These are phyloP conservation scores for Dendroctonus valens DNA, from an alignment of 1,140 invertebrate genomes.

Conservation along the genomic window DNA sequence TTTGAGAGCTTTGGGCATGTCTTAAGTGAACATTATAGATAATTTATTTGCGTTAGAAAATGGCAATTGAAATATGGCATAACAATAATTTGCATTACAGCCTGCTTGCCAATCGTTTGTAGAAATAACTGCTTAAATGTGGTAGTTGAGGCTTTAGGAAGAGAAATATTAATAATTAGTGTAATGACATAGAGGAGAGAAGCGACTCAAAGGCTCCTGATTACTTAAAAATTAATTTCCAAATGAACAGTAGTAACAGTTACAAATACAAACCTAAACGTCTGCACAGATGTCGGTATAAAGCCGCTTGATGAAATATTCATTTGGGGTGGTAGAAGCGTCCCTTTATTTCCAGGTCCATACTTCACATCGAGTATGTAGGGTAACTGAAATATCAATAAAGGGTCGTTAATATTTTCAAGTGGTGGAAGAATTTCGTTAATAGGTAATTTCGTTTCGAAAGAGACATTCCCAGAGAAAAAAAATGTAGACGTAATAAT, in stretches of 20 bases:
- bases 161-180: not conserved
- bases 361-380: slow-evolving; percentile 77
- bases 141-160: not conserved
- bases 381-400: slow-evolving; percentile 59
- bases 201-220: not conserved
- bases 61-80: too few relatives aligned
- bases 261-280: slow-evolving; percentile 60
- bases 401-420: slow-evolving; percentile 24
- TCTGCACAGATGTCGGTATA: slow-evolving; percentile 72
- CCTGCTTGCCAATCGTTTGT: too few relatives aligned
- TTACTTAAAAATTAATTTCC: not conserved
- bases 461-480: not conserved
- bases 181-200: not conserved
- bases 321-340: slow-evolving; percentile 71
- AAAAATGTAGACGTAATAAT: too few relatives aligned
- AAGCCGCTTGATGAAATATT: slow-evolving; percentile 76
- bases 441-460: not conserved
- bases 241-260: slow-evolving; percentile 8
- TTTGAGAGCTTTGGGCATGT: too few relatives aligned
- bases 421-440: slow-evolving; percentile 4
- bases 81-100: too few relatives aligned
- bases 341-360: slow-evolving; percentile 73
- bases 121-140: too few relatives aligned
- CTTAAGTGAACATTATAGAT: too few relatives aligned
- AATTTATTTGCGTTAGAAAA: too few relatives aligned